These are phyloP conservation scores for Maconellicoccus hirsutus DNA, from an alignment of 1,140 invertebrate genomes.

Conservation along the genomic window DNA sequence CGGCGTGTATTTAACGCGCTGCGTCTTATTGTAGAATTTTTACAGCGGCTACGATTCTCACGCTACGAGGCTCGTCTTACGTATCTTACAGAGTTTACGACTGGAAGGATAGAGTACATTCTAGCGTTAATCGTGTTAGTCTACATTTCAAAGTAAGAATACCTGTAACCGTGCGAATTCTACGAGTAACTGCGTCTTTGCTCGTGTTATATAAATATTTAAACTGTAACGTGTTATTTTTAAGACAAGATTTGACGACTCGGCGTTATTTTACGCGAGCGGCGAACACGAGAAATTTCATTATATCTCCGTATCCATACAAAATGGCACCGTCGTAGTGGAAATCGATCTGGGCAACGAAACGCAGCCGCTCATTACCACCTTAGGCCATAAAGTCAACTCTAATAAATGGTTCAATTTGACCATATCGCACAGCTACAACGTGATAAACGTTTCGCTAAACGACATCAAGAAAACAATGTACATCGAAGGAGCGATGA, in stretches of 20 bases:
- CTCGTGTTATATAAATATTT: too few relatives aligned
- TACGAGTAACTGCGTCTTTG: too few relatives aligned
- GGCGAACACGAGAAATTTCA: slow-evolving; percentile 65
- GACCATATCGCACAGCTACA: slow-evolving; percentile 67
- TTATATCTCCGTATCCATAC: slow-evolving; percentile 69
- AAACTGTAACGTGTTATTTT: slow-evolving; percentile 27
- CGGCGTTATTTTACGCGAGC: slow-evolving; percentile 73
- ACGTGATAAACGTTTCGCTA: slow-evolving; percentile 55
- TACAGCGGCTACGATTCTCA: slow-evolving; percentile 72
- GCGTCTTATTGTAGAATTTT: slow-evolving; percentile 30
- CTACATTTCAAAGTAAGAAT: slow-evolving; percentile 57
- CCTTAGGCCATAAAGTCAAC: slow-evolving; percentile 54
- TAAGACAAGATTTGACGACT: slow-evolving; percentile 72
- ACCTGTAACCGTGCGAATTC: too few relatives aligned
- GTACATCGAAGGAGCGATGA: slow-evolving; percentile 55
- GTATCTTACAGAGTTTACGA: slow-evolving; percentile 85
- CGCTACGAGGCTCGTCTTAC: slow-evolving; percentile 78
- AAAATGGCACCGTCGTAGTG: slow-evolving; percentile 62
- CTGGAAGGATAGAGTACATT: slow-evolving; percentile 81
- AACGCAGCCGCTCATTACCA: slow-evolving; percentile 40
- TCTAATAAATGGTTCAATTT: slow-evolving; percentile 79
- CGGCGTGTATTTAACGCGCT: not conserved
- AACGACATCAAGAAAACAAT: slow-evolving; percentile 55
- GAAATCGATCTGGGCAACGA: slow-evolving; percentile 72
- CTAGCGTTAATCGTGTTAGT: slow-evolving; percentile 71